Conservation (phyloP, 2,888 invertebrate genomes). For the Argynnis bischoffii region DNA sequence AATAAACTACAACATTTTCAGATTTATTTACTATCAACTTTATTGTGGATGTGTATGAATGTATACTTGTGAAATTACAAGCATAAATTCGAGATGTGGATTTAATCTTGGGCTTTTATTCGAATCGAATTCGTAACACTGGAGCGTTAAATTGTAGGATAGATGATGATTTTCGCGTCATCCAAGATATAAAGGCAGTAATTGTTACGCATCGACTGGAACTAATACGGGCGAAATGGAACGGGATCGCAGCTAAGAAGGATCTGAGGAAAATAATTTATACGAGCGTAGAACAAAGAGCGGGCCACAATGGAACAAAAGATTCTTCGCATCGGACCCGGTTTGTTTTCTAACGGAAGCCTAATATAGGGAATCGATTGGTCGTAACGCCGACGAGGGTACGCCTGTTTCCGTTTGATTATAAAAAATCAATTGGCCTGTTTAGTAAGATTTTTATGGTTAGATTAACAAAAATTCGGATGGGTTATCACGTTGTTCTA, state of each 20-base stretch:
- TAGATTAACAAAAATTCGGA: conserved; percentile 32
- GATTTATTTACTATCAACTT: conserved; percentile 22
- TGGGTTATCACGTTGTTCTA: conserved; percentile 23
- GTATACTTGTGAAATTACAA: not conserved
- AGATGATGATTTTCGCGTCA: conserved; percentile 79
- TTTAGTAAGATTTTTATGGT: conserved; percentile 36
- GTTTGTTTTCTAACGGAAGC: conserved; percentile 77
- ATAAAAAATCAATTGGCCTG: conserved; percentile 49
- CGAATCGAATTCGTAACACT: conserved; percentile 66
- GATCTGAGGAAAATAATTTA: conserved; percentile 81
- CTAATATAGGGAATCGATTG: conserved; percentile 77
- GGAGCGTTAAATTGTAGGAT: conserved; percentile 77
- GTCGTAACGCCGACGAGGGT: conserved; percentile 62
- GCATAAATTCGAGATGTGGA: conserved; percentile 8
- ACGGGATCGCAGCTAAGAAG: conserved; percentile 75
- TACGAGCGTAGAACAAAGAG: conserved; percentile 77
- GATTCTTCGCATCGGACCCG: conserved; percentile 66
- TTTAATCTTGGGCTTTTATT: conserved; percentile 52
- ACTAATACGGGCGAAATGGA: conserved; percentile 81
- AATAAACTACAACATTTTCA: conserved; percentile 32
- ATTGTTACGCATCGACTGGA: conserved; percentile 81
- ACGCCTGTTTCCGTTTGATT: conserved; percentile 58
- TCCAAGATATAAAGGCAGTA: conserved; percentile 77
- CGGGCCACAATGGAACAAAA: conserved; percentile 74
- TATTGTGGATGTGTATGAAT: not conserved